These are phyloP conservation scores for Tamias sibiricus DNA, from an alignment of 2,113 vertebrate genomes.

Conservation along the genomic window DNA sequence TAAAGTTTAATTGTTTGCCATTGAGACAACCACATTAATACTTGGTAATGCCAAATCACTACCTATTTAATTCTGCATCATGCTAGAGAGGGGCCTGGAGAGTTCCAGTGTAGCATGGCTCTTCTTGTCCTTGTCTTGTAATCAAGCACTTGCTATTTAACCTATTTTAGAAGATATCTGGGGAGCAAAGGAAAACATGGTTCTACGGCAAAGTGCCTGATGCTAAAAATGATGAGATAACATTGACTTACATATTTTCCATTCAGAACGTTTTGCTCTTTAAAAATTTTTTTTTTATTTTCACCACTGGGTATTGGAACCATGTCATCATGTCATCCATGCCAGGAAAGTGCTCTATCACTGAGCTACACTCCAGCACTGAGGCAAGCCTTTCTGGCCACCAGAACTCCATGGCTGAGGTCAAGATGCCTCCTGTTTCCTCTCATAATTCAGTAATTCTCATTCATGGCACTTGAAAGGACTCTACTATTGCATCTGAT, in stretches of 20 bases:
- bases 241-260: background rate
- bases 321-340: background rate
- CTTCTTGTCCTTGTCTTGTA: background rate
- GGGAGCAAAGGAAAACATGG: conserved; percentile 33
- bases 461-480: background rate
- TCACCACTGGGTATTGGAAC: background rate
- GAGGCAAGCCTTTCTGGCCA: background rate
- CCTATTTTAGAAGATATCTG: background rate
- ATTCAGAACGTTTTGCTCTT: background rate
- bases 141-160: background rate
- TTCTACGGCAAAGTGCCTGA: background rate
- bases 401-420: background rate
- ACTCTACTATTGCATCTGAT: background rate
- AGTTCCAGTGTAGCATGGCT: background rate
- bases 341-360: background rate
- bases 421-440: background rate
- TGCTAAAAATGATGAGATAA: background rate
- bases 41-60: background rate
- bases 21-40: background rate
- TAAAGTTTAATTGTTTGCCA: conserved; percentile 3
- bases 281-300: background rate
- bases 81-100: background rate
- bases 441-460: background rate
- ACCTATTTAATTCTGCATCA: background rate
- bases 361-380: background rate